phyloP scores from a whole-genome alignment of 2,113 vertebrate genomes.

The Murina feae region DNA sequence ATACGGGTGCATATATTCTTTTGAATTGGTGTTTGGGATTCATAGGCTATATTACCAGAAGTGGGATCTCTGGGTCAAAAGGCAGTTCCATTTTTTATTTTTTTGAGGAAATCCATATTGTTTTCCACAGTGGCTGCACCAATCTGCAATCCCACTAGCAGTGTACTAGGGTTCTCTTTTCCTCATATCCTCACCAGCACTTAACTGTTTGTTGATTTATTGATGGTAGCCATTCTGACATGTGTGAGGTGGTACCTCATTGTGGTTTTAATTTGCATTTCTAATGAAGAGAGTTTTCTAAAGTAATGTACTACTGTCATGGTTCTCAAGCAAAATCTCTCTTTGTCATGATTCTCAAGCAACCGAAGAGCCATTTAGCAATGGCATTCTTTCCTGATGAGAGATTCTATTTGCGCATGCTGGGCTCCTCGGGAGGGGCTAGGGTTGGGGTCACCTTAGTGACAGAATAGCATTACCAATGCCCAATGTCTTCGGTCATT shows the following conservation, averaged over 20 bases:
- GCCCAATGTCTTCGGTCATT: neutral
- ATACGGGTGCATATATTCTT: neutral
- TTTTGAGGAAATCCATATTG: neutral
- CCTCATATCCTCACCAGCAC: neutral
- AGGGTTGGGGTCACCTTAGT: neutral
- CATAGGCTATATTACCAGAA: neutral
- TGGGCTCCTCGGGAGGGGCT: neutral
- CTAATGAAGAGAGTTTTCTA: neutral
- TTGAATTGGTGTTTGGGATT: neutral
- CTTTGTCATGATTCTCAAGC: neutral
- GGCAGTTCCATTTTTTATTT: neutral
- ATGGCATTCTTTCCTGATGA: neutral
- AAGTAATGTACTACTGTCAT: slow-evolving; percentile 6
- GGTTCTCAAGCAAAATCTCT: neutral
- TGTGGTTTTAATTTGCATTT: neutral
- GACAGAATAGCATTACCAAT: neutral
- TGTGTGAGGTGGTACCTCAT: neutral
- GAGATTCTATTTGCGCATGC: neutral
- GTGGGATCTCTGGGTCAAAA: neutral
- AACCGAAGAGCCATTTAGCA: neutral
- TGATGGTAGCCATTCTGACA: neutral
- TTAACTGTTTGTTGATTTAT: neutral
- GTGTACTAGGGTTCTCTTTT: neutral
- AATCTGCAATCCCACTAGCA: neutral
- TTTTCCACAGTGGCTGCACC: neutral